Evolutionary conservation across 2,888 invertebrate genomes (phyloP).

Genomic region (Drosophila anomelani): DNA sequence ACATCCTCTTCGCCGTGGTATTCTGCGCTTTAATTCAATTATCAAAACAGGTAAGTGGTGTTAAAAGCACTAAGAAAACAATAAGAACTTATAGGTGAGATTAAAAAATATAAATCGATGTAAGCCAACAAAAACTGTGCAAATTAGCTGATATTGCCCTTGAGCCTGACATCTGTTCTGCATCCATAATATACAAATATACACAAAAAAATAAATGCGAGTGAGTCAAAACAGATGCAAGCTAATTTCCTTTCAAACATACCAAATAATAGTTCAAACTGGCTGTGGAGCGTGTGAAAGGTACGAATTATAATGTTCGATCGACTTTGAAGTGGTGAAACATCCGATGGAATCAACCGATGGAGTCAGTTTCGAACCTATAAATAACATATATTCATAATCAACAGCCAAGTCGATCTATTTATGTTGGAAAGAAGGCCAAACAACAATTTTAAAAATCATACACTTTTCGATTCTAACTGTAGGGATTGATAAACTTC

Average conservation of each 20-base stretch:
- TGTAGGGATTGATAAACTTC: too few relatives aligned
- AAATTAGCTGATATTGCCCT: neutral
- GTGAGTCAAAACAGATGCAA: constrained; percentile 30
- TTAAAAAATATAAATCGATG: neutral
- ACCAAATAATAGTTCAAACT: neutral
- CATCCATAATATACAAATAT: neutral
- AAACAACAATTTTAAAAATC: too few relatives aligned
- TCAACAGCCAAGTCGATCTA: neutral
- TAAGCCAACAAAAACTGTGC: neutral
- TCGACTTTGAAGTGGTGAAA: neutral
- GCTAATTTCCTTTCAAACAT: constrained; percentile 10
- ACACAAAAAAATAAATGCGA: constrained; percentile 6
- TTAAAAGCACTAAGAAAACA: too few relatives aligned
- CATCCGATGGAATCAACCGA: neutral
- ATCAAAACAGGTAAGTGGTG: constrained; percentile 37
- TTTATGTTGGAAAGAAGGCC: too few relatives aligned
- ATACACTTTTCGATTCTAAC: too few relatives aligned
- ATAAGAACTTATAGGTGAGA: too few relatives aligned
- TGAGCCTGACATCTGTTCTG: constrained; percentile 10
- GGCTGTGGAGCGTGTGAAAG: constrained; percentile 2
- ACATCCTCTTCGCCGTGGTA: constrained; percentile 22
- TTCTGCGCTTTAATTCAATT: constrained; percentile 27
- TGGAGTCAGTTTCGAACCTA: neutral
- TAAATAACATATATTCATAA: neutral
- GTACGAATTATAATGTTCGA: neutral